Evolutionary conservation across 2,797 vertebrate genomes (phyloP), one percentile per base, ranked within the genome.

Genomic region (Echiichthys vipera): DNA sequence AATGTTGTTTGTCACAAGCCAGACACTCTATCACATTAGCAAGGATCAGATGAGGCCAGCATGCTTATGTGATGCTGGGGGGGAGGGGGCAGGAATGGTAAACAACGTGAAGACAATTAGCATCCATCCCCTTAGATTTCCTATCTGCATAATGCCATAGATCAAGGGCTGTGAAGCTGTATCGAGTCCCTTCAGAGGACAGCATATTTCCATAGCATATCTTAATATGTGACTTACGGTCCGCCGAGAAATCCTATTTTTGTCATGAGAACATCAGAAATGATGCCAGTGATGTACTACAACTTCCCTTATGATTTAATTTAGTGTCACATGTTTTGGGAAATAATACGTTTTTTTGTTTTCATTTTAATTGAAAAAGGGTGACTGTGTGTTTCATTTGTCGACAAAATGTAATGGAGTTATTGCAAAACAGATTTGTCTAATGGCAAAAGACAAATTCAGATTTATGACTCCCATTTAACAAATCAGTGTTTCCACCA

Each of bases 31-130:
- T 84, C 68, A 70, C 56, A 80, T 84, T 66, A 83, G 51, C 51
- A 56, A 46, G 22, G 78, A 83, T 71, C 46, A 71, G 70, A 85
- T 84, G 74, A 86, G 62, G 78, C 74, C 80, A 83, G 65, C 49
- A 34, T 67, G 62, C 42, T 63, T 73, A 59, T 78, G 77, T 71
- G 85, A 70, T 62, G 55, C 57, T 50, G 36, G n/a, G 30, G 45
- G 40, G n/a, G 36, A 18, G 30, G 45, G 80, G 27, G 0, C 58
- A 71, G 46, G 62, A 64, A 88, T 40, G 32, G 42, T 74, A 70
- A 88, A 90, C 79, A 86, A 63, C 37, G 63, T 15, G 5, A 68
- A 63, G 51, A 74, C 63, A 79, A 73, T 80, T 67, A 77, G 25
- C 1, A 0, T 65, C 46, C 1, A 0, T 65, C 46, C 47, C 11